phyloP scores from a whole-genome alignment of 2,797 vertebrate species.

The Pithecia hirsuta region DNA sequence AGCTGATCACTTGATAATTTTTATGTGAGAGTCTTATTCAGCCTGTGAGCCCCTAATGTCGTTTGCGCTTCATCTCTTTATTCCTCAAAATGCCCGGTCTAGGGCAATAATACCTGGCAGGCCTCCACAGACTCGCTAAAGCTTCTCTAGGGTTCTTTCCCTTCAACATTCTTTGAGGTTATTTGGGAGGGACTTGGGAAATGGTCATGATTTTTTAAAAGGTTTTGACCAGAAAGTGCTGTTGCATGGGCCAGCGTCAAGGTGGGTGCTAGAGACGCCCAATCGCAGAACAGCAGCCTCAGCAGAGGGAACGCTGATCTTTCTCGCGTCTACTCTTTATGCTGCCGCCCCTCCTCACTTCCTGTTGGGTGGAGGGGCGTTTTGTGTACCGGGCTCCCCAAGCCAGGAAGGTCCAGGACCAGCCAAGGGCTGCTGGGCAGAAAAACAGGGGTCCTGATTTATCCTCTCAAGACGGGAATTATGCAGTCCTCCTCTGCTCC shows the following conservation, averaged over 20 bases:
- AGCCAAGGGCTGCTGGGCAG: not conserved
- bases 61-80: not conserved
- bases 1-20: not conserved
- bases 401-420: not conserved
- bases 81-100: not conserved
- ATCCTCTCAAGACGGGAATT: not conserved
- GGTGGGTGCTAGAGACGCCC: not conserved
- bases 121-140: not conserved
- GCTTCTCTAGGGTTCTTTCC: not conserved
- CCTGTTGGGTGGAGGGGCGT: not conserved
- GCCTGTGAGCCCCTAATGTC: not conserved
- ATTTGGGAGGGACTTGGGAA: not conserved
- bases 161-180: not conserved
- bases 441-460: not conserved
- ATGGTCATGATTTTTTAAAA: not conserved
- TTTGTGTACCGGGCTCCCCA: not conserved
- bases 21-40: not conserved
- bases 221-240: not conserved
- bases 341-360: not conserved
- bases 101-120: fast-evolving
- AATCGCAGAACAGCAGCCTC: not conserved
- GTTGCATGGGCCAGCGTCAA: not conserved
- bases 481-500: not conserved
- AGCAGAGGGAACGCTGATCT: not conserved
- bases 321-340: not conserved